Evolutionary conservation across 2,888 invertebrate genomes (phyloP).

Genomic region (Phymatocera aterrima): DNA sequence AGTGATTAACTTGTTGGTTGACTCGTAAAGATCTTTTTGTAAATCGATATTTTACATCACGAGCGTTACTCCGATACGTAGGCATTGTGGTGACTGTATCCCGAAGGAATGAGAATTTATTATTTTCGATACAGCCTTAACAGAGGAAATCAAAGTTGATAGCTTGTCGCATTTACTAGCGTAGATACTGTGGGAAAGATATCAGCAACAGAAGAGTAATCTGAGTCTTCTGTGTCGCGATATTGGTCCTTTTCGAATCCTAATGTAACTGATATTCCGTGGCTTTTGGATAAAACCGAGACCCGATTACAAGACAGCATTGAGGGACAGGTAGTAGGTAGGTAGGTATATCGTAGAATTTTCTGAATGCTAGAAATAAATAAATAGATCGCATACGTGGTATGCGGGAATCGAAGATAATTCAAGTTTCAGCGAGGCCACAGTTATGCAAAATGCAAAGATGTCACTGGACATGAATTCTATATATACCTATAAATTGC

Average conservation of each 20-base stretch:
- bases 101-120: neutral
- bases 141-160: no score
- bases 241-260: no score
- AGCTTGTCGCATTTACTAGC: no score
- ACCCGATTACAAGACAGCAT: no score
- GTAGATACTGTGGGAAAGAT: no score
- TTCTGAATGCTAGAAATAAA: neutral
- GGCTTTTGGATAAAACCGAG: no score
- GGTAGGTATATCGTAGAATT: neutral
- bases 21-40: neutral
- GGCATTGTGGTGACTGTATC: neutral
- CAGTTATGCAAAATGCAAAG: conserved; percentile 19
- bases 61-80: neutral
- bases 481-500: neutral
- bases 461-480: conserved; percentile 14
- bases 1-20: conserved; percentile 3
- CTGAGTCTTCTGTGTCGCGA: no score
- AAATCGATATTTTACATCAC: neutral
- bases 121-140: neutral
- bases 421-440: conserved; percentile 30
- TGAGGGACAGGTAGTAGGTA: neutral
- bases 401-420: conserved; percentile 19
- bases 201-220: no score
- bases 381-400: conserved; percentile 14
- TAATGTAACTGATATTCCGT: no score